Base-by-base conservation (phyloP, 2,797 vertebrate genomes). In the Babyrousa celebensis region DNA sequence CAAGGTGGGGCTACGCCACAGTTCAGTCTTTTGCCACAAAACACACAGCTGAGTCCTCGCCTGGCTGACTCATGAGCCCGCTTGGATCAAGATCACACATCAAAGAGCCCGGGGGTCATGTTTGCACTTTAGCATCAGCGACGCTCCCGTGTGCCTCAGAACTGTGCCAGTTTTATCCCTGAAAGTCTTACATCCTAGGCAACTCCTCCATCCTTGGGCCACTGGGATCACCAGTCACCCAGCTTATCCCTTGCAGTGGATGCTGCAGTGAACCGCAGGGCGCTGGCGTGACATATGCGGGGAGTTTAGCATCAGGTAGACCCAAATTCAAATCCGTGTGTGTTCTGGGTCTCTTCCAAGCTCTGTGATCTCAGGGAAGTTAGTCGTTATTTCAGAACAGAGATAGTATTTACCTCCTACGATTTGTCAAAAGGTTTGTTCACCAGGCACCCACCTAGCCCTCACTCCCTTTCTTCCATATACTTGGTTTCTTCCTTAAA, bases 381-480 rank as follows among this genome's bases (percentile, higher is more conserved):
- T 63, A 70, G 29, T 83, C 75, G 10, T 25, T 62, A 23, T 83
- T 89, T 78, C 70, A 36, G 88, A 96, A 96, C 16, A 27, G 12
- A 20, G 65, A 23, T 3, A 14, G 8, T 3, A 18, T 52, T 16
- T 36, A 16, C 23, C 5, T 27, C 11, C 0, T 1, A 9, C 0
- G 0, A 75, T 54, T 56, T 62, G 65, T 36, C 14, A 60, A 0
- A 14, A 43, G 25, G 43, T 60, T 56, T n/a, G 43, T 54, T 65
- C 29, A 2, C 0, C 40, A 2, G 63, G 54, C 10, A 5, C n/a
- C 17, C 52, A 48, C 36, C 23, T 68, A 78, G 52, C 25, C 6
- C 3, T 12, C 5, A 4, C 20, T 54, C 14, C 4, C 54, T 29
- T 17, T 10, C 17, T 3, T 54, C 27, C 27, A 2, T 0, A 16